phyloP scores from a whole-genome alignment of 2,888 invertebrate genomes.

The Ryuthela nishihirai region DNA sequence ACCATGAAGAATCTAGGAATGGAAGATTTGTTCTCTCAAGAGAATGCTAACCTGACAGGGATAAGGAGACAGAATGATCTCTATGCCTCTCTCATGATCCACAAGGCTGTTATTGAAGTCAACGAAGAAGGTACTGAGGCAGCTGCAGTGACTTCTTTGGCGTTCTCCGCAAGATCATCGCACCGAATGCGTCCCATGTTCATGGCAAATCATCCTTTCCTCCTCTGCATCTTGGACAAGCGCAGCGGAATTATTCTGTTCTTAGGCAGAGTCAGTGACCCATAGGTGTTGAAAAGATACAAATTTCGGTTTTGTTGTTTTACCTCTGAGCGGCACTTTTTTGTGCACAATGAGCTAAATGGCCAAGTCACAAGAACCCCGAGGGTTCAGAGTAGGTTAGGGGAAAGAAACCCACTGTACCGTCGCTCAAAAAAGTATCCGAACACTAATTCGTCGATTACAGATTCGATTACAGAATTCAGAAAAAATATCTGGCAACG shows the following conservation, averaged over 20 bases:
- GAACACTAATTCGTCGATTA: too few species aligned
- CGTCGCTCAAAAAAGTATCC: too few species aligned
- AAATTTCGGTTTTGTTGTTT: too few species aligned
- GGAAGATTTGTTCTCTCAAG: slow-evolving; percentile 21
- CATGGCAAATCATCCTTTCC: slow-evolving; percentile 21
- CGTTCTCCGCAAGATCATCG: slow-evolving; percentile 7
- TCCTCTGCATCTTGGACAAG: slow-evolving; percentile 26
- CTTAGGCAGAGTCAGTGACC: slow-evolving; percentile 16
- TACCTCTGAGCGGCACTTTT: too few species aligned
- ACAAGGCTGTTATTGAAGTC: slow-evolving; percentile 24
- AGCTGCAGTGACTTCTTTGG: slow-evolving; percentile 8
- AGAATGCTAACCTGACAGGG: slow-evolving; percentile 13
- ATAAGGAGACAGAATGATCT: slow-evolving; percentile 20
- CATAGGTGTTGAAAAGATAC: too few species aligned
- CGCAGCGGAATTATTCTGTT: slow-evolving; percentile 10
- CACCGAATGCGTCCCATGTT: neutral
- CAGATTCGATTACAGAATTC: too few species aligned
- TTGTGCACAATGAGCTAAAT: too few species aligned
- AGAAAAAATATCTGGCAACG: too few species aligned
- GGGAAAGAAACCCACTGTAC: too few species aligned
- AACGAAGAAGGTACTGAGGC: slow-evolving; percentile 20
- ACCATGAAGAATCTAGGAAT: slow-evolving; percentile 22
- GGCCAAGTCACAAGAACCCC: too few species aligned
- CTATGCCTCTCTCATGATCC: slow-evolving; percentile 24
- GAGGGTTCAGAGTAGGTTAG: too few species aligned